phyloP scores from a whole-genome alignment of 1,140 invertebrate genomes.

The Caenorhabditis elegans region DNA sequence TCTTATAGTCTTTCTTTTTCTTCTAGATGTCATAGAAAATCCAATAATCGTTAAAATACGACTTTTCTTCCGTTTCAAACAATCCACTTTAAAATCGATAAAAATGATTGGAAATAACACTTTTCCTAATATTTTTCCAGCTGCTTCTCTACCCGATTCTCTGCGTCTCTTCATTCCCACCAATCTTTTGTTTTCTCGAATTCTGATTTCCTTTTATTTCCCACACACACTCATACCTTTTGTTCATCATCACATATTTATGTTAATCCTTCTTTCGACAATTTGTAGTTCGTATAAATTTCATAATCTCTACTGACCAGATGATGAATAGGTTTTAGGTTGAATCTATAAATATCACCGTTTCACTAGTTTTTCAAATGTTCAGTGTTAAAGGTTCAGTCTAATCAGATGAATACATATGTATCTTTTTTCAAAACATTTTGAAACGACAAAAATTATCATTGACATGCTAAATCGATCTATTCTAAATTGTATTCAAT shows the following conservation, averaged over 20 bases:
- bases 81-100: neutral
- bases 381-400: no score
- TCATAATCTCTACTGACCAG: neutral
- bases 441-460: no score
- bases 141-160: neutral
- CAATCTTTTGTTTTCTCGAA: neutral
- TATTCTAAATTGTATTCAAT: no score
- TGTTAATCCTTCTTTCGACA: neutral
- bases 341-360: neutral
- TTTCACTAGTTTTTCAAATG: no score
- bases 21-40: slow-evolving; percentile 3
- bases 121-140: neutral
- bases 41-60: slow-evolving; percentile 5
- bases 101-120: neutral
- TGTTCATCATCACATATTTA: neutral
- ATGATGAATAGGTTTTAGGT: neutral
- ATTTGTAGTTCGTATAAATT: slow-evolving; percentile 9
- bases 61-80: neutral
- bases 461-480: no score
- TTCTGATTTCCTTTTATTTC: slow-evolving; percentile 7
- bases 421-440: no score
- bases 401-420: no score
- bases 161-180: neutral
- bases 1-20: neutral
- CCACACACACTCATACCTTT: neutral